A percentile compares a stretch with the other conserved stretches of the same genome.
These are phyloP conservation scores for Mormoops blainvillei DNA, from an alignment of 2,113 vertebrate genomes.

Conservation along the genomic window DNA sequence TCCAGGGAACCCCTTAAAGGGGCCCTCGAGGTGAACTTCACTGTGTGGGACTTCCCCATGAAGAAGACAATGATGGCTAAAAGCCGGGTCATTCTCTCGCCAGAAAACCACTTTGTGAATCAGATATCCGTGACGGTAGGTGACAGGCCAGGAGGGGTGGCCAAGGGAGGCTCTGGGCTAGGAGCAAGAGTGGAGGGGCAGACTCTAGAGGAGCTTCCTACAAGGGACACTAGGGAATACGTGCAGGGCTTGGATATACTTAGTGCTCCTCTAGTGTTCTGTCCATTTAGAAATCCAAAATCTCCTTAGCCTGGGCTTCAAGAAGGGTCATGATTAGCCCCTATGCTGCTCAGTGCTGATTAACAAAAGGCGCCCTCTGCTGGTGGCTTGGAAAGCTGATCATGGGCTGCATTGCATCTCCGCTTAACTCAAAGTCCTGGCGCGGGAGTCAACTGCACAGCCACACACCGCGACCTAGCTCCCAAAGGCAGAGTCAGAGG, in stretches of 20 bases:
- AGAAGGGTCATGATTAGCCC: neutral
- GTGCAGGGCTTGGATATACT: neutral
- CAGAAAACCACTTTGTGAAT: constrained; percentile 9
- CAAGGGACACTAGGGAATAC: neutral
- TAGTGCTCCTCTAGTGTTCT: neutral
- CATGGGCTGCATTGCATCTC: rapidly evolving
- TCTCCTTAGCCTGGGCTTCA: neutral
- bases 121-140: constrained; percentile 21
- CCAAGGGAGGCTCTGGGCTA: neutral
- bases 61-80: neutral
- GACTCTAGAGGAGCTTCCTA: neutral
- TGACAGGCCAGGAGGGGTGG: neutral
- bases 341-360: rapidly evolving
- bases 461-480: neutral
- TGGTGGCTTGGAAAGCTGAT: neutral
- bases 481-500: neutral
- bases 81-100: neutral
- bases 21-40: neutral
- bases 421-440: neutral
- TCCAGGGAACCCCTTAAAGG: neutral
- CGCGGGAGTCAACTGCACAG: neutral
- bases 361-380: neutral
- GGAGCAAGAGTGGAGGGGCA: neutral
- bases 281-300: neutral
- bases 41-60: constrained; percentile 16